phyloP scores from a whole-genome alignment of 1,140 invertebrate genomes.

The Magallana ariakensis region DNA sequence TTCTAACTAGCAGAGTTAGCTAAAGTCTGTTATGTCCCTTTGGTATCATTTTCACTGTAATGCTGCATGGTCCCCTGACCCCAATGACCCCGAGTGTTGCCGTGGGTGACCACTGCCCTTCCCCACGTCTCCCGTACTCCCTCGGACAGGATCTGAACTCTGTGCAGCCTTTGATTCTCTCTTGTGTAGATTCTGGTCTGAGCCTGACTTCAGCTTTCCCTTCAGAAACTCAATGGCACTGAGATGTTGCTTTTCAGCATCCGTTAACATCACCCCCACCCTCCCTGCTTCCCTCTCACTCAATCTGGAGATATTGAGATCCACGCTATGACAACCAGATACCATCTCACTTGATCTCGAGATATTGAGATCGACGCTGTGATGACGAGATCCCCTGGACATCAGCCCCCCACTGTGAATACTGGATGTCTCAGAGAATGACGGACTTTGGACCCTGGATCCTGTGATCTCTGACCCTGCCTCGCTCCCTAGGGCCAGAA shows the following conservation, averaged over 20 bases:
- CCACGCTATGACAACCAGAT: not conserved
- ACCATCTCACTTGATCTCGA: too few relatives aligned
- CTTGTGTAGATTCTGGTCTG: not conserved
- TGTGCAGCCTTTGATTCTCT: too few relatives aligned
- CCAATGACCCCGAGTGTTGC: too few relatives aligned
- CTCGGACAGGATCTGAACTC: too few relatives aligned
- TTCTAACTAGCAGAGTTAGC: too few relatives aligned
- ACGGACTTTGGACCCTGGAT: not conserved
- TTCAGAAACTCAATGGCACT: constrained; percentile 68
- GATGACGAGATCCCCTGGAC: not conserved
- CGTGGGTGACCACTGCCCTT: too few relatives aligned
- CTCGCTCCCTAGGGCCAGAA: not conserved
- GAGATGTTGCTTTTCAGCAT: constrained; percentile 64
- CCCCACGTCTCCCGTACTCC: too few relatives aligned
- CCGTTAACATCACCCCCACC: constrained; percentile 59
- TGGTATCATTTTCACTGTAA: too few relatives aligned
- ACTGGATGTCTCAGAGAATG: not conserved
- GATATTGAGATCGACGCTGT: not conserved
- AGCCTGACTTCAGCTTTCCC: constrained; percentile 59
- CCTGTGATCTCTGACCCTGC: not conserved
- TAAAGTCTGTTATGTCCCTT: too few relatives aligned
- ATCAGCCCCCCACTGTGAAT: not conserved
- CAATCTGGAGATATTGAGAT: not conserved
- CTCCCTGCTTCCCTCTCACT: constrained; percentile 48
- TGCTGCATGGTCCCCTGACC: too few relatives aligned